Percentiles rank a stretch among this genome's conserved stretches.
Conservation (phyloP, 2,113 vertebrate species). For the Vulpes ferrilata region DNA sequence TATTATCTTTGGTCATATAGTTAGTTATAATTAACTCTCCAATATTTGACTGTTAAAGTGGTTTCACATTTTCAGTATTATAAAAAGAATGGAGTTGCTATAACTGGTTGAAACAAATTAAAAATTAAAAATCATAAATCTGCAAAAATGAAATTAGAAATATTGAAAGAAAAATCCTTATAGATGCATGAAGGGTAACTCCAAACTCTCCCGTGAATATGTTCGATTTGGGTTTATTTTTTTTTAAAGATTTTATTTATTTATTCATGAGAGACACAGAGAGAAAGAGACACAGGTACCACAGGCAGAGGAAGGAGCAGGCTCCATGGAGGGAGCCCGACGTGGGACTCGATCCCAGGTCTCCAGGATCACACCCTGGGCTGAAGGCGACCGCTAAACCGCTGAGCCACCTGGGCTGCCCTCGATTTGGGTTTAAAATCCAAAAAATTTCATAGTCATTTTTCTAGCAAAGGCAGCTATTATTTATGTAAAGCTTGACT, state of each 20-base stretch:
- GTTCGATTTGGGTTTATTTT: background rate
- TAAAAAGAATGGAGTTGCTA: background rate
- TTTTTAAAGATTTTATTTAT: too few species aligned
- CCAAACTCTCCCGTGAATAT: background rate
- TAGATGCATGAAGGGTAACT: background rate
- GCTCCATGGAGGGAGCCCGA: too few species aligned
- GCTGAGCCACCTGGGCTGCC: too few species aligned
- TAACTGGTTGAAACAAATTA: background rate
- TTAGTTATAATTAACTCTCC: background rate
- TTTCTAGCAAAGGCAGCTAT: background rate
- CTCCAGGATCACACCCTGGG: too few species aligned
- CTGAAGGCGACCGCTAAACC: too few species aligned
- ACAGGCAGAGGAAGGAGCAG: too few species aligned
- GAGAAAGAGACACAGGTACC: too few species aligned
- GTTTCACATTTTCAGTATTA: background rate
- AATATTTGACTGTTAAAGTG: background rate
- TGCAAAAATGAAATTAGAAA: background rate
- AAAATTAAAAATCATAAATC: background rate
- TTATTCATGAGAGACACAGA: too few species aligned
- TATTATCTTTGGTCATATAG: background rate
- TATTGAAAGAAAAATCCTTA: background rate
- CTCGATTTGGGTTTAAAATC: background rate
- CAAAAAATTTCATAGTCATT: background rate
- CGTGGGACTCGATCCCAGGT: too few species aligned
- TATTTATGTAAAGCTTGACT: background rate